Conservation (phyloP, 1,140 invertebrate species). For the Caenorhabditis inopinata region DNA sequence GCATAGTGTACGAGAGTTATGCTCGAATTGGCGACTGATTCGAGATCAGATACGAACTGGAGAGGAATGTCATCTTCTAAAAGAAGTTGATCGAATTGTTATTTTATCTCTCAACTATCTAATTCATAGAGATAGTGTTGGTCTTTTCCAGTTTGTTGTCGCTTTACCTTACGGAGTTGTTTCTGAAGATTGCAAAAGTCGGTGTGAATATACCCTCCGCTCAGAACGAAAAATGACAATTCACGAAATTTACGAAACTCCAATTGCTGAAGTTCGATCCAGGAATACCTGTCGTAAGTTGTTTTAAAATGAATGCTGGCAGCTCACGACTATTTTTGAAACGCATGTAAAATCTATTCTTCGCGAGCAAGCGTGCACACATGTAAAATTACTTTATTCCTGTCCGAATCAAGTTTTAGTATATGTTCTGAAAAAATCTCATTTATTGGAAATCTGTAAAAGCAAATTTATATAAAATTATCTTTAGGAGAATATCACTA, state of each 20-base stretch:
- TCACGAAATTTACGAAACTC: constrained; percentile 33
- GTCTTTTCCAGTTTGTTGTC: constrained; percentile 46
- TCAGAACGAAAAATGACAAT: constrained; percentile 13
- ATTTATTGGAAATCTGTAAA: too few species aligned
- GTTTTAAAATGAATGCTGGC: background rate
- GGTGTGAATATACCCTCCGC: constrained; percentile 39
- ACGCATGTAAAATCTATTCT: too few species aligned
- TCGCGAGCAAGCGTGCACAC: too few species aligned
- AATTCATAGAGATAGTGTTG: constrained; percentile 33
- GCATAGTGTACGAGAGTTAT: constrained; percentile 40
- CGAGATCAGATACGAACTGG: constrained; percentile 9
- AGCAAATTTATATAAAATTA: too few species aligned
- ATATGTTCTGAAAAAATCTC: too few species aligned
- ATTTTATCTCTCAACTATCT: constrained; percentile 43
- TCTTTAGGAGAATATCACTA: too few species aligned
- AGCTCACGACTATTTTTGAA: too few species aligned
- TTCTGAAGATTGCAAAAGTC: constrained; percentile 42
- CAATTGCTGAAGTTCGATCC: constrained; percentile 25
- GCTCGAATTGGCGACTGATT: constrained; percentile 25
- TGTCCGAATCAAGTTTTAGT: too few species aligned
- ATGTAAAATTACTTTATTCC: too few species aligned
- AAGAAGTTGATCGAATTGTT: constrained; percentile 44
- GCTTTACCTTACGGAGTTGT: constrained; percentile 41
- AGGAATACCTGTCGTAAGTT: background rate
- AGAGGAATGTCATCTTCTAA: constrained; percentile 33